These are phyloP conservation scores for Papilio gigon DNA, from an alignment of 2,888 invertebrate species.

Conservation along the genomic window DNA sequence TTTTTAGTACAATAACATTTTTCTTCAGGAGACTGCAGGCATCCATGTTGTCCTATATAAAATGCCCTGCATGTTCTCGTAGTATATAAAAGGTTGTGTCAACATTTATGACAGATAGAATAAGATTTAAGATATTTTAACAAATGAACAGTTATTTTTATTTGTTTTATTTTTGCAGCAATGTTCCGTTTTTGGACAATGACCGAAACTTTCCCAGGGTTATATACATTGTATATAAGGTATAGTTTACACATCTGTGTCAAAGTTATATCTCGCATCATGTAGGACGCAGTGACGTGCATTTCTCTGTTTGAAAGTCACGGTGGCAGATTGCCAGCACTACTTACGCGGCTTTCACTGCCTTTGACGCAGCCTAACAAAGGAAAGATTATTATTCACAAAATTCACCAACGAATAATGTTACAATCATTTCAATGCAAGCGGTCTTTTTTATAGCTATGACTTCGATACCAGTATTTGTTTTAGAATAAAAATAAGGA, in stretches of 20 bases:
- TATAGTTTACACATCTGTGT: constrained; percentile 31
- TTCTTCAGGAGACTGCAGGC: no score
- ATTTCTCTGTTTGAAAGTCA: constrained; percentile 35
- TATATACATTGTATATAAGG: background rate
- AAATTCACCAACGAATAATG: constrained; percentile 13
- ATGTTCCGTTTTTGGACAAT: background rate
- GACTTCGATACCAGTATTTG: background rate
- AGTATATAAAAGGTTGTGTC: no score
- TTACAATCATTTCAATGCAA: constrained; percentile 21
- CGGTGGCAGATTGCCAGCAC: constrained; percentile 32
- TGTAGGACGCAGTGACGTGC: constrained; percentile 34
- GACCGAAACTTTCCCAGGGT: background rate
- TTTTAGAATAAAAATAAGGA: background rate
- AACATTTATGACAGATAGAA: no score
- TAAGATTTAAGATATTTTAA: no score
- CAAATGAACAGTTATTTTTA: background rate
- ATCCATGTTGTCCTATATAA: no score
- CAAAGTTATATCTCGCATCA: constrained; percentile 33
- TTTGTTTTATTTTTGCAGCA: background rate
- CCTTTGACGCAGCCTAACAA: constrained; percentile 28
- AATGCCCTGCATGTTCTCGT: no score
- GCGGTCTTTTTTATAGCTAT: background rate
- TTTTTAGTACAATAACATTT: no score
- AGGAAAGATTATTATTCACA: constrained; percentile 25
- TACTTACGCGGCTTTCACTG: constrained; percentile 36